These are phyloP conservation scores for Pristionchus maxplancki DNA, from an alignment of 2,888 invertebrate species.

Conservation along the genomic window DNA sequence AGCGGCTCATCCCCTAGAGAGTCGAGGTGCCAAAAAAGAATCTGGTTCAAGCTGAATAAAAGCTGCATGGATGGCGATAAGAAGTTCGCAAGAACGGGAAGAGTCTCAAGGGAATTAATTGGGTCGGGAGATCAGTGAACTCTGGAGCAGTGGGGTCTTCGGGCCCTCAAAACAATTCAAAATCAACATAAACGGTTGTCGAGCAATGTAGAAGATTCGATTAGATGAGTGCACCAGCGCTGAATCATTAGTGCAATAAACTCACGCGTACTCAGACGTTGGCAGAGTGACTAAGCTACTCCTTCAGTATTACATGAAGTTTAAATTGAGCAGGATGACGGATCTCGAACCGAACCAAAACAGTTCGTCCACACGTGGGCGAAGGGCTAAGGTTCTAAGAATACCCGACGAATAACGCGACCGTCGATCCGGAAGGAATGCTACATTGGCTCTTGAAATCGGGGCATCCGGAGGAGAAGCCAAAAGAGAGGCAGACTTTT, in stretches of 20 bases:
- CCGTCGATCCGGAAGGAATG: constrained; percentile 1
- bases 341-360: too few relatives aligned
- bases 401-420: neutral
- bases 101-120: neutral
- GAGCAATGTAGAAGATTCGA: too few relatives aligned
- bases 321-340: too few relatives aligned
- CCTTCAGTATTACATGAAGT: too few relatives aligned
- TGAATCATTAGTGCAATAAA: too few relatives aligned
- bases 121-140: neutral
- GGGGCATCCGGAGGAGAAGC: constrained; percentile 3
- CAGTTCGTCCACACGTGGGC: too few relatives aligned
- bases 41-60: neutral
- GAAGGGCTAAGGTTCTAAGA: neutral
- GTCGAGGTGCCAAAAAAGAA: neutral
- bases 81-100: neutral
- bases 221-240: too few relatives aligned
- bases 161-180: too few relatives aligned
- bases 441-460: constrained; percentile 27
- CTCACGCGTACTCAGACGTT: too few relatives aligned
- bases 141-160: too few relatives aligned
- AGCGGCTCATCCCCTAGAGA: neutral
- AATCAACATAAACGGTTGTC: too few relatives aligned
- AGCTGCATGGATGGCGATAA: neutral
- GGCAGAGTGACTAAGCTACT: too few relatives aligned
- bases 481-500: constrained; percentile 20